Conservation (phyloP, 2,888 invertebrate genomes). For the Diarsia brunnea region DNA sequence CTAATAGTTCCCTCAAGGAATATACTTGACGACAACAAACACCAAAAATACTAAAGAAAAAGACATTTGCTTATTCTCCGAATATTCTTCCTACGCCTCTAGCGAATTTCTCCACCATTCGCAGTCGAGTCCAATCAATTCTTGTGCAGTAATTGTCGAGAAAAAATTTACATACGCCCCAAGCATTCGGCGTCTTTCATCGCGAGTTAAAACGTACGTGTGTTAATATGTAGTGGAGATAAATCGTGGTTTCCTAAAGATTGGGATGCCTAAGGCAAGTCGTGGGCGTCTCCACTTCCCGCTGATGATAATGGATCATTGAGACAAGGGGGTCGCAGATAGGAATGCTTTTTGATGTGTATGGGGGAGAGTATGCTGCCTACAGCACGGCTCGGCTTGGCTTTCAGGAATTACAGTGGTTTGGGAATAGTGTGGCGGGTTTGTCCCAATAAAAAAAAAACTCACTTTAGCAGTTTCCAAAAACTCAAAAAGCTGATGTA, state of each 20-base stretch:
- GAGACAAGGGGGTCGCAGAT: conserved; percentile 41
- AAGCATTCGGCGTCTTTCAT: conserved; percentile 73
- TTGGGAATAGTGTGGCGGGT: too few species aligned
- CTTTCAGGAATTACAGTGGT: too few species aligned
- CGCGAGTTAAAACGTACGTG: conserved; percentile 66
- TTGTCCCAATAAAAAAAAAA: too few species aligned
- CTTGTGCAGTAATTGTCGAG: conserved; percentile 67
- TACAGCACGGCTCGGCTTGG: not conserved
- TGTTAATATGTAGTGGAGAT: conserved; percentile 69
- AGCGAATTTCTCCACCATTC: conserved; percentile 52
- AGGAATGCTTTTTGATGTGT: conserved; percentile 20
- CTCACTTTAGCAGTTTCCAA: not conserved
- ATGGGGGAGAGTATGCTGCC: conserved; percentile 24
- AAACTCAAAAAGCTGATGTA: not conserved
- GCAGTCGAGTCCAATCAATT: conserved; percentile 63
- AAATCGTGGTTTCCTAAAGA: conserved; percentile 77
- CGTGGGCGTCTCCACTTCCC: conserved; percentile 68
- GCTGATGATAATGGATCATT: conserved; percentile 58
- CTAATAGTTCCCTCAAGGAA: conserved; percentile 63
- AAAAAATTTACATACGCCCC: conserved; percentile 70
- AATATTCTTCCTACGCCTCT: conserved; percentile 53
- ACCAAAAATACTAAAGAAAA: conserved; percentile 34
- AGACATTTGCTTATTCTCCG: conserved; percentile 23
- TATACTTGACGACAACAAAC: conserved; percentile 33
- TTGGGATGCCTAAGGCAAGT: conserved; percentile 74